These are phyloP conservation scores for Macrophya alboannulata DNA, from an alignment of 2,888 invertebrate genomes.

Conservation along the genomic window DNA sequence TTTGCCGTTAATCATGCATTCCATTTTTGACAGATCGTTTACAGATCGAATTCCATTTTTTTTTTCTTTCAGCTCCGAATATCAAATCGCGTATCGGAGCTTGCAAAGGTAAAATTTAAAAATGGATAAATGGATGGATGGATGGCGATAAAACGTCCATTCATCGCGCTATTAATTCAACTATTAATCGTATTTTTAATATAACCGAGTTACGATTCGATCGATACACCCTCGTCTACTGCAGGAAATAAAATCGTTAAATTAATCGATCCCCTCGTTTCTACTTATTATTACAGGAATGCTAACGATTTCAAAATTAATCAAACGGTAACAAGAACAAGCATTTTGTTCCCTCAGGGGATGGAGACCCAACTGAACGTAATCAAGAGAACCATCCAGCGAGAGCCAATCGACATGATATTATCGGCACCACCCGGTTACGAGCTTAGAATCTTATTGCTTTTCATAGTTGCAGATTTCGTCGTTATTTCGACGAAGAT, in stretches of 20 bases:
- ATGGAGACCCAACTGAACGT: neutral
- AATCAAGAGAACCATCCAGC: constrained; percentile 27
- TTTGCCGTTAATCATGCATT: neutral
- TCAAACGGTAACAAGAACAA: constrained; percentile 28
- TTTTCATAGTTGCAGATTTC: neutral
- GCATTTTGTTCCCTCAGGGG: constrained; percentile 22
- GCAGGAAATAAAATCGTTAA: neutral
- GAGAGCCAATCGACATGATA: constrained; percentile 20
- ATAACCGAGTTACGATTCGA: neutral
- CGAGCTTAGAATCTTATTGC: constrained; percentile 23
- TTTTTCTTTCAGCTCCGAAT: neutral
- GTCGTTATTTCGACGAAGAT: neutral
- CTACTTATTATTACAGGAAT: neutral
- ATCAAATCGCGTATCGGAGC: constrained; percentile 15
- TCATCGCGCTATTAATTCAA: neutral
- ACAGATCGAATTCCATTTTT: neutral
- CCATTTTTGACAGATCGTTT: neutral
- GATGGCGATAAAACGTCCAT: constrained; percentile 13
- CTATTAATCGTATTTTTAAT: constrained; percentile 25
- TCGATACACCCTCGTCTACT: neutral
- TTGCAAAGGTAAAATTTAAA: neutral
- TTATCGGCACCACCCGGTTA: constrained; percentile 18
- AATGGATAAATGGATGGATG: neutral
- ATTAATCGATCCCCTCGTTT: neutral
- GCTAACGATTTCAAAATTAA: constrained; percentile 34